Conservation (phyloP, 2,797 vertebrate species). For the Holocentrus rufus region DNA sequence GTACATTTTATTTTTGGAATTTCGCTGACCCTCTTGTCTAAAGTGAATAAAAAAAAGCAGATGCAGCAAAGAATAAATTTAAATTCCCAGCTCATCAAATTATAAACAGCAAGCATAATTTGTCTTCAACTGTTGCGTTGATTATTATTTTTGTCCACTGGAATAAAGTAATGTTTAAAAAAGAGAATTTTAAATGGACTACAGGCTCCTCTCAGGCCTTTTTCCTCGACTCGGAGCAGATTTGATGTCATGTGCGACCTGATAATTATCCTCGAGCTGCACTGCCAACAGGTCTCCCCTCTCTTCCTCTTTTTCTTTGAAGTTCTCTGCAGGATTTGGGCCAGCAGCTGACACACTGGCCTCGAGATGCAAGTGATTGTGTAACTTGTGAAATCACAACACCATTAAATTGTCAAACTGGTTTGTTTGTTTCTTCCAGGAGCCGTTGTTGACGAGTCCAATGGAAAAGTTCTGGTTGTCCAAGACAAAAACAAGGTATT, state of each 20-base stretch:
- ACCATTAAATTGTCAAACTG: background rate
- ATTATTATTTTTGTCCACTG: background rate
- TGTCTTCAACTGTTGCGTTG: no score
- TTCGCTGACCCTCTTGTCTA: no score
- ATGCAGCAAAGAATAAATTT: background rate
- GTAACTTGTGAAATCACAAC: background rate
- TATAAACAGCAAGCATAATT: background rate
- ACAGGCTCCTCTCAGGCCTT: background rate
- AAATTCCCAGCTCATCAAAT: background rate
- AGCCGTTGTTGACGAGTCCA: conserved; percentile 90
- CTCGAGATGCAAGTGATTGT: background rate
- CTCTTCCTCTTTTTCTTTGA: background rate
- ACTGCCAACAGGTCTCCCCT: conserved; percentile 5
- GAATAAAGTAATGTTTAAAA: background rate
- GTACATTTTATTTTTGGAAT: no score
- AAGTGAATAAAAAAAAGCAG: background rate
- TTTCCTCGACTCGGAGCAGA: background rate
- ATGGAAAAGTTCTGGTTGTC: conserved; percentile 90
- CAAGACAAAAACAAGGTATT: conserved; percentile 94
- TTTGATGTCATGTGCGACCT: conserved; percentile 27
- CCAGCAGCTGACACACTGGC: background rate
- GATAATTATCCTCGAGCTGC: conserved; percentile 8
- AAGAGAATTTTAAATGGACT: background rate
- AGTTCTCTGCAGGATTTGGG: background rate
- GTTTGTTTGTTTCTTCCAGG: conserved; percentile 74